These are phyloP conservation scores for Ashinkailepas kermadecensis DNA, from an alignment of 2,888 invertebrate species.

Conservation along the genomic window DNA sequence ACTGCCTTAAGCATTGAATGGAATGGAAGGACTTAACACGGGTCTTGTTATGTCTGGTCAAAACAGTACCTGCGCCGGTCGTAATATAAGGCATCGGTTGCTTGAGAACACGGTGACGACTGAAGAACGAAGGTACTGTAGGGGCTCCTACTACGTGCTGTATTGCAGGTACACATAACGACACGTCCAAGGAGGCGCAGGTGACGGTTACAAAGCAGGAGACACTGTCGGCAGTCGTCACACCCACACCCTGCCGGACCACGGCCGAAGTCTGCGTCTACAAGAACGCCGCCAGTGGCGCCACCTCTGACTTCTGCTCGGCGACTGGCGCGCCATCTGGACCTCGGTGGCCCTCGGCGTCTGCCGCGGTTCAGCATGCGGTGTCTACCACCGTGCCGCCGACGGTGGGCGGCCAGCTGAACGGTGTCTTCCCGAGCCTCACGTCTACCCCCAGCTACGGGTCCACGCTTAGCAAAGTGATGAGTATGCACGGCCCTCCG, in stretches of 20 bases:
- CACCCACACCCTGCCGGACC: neutral
- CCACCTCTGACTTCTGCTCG: neutral
- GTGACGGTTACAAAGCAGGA: neutral
- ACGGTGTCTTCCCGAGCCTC: neutral
- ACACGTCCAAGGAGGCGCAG: neutral
- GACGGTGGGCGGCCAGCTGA: neutral
- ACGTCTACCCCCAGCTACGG: neutral
- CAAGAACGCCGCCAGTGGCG: neutral
- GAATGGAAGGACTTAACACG: too few relatives aligned
- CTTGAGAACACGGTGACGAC: too few relatives aligned
- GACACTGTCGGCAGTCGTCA: neutral
- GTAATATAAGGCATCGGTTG: too few relatives aligned
- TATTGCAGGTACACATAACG: neutral
- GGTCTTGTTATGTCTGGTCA: too few relatives aligned
- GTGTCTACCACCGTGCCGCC: too few relatives aligned
- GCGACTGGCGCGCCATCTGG: neutral
- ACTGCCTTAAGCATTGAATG: too few relatives aligned
- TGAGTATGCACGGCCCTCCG: neutral
- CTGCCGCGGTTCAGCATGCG: too few relatives aligned
- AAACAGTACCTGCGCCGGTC: too few relatives aligned
- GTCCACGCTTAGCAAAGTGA: neutral
- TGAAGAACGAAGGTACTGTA: too few relatives aligned
- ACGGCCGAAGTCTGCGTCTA: neutral
- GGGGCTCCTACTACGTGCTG: too few relatives aligned
- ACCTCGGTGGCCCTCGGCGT: neutral